phyloP scores from a whole-genome alignment of 2,113 vertebrate species.

The Sylvia atricapilla region DNA sequence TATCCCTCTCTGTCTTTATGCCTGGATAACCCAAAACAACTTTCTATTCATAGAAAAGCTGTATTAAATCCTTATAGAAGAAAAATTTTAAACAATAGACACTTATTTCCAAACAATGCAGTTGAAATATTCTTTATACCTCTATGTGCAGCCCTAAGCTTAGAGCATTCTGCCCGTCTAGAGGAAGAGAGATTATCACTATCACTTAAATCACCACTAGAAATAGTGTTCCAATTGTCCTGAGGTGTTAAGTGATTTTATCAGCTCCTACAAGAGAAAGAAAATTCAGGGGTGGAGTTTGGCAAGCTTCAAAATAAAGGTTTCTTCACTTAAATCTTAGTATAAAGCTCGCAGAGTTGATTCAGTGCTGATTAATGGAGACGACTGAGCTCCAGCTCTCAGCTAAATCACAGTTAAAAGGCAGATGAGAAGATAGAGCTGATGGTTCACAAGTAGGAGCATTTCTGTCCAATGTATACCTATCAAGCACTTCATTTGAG shows the following conservation, averaged over 20 bases:
- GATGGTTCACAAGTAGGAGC: not conserved
- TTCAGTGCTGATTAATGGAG: not conserved
- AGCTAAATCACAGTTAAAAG: not conserved
- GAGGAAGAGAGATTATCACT: not conserved
- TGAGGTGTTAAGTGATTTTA: not conserved
- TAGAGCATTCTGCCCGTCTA: not conserved
- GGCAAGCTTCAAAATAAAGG: not conserved
- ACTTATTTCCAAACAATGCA: not conserved
- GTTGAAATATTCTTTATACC: not conserved
- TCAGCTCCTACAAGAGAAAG: not conserved
- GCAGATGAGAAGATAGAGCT: not conserved
- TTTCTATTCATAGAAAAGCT: not conserved
- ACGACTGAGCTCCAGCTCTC: not conserved
- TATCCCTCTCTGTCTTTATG: not conserved
- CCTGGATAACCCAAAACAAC: not conserved
- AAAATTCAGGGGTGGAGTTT: not conserved
- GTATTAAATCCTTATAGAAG: not conserved
- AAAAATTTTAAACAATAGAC: not conserved
- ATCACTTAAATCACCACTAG: not conserved
- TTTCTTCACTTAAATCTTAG: not conserved
- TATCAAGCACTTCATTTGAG: not conserved
- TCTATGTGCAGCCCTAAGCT: not conserved
- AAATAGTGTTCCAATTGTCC: conserved; percentile 4
- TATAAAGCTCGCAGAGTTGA: not conserved
- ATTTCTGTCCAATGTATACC: not conserved